These are phyloP conservation scores for Cephalotes varians DNA, from an alignment of 2,888 invertebrate species.

Conservation along the genomic window DNA sequence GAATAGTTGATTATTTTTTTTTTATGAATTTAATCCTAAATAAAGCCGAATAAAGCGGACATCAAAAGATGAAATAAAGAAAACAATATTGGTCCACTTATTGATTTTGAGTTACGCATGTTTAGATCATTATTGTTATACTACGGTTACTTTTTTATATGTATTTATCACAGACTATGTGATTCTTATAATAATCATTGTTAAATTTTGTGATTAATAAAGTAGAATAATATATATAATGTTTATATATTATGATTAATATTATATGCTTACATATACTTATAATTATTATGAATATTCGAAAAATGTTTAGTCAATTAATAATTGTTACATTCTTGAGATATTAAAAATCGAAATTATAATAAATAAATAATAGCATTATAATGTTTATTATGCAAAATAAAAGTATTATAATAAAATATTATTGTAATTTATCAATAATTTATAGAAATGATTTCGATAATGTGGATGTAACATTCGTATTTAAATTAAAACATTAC, in stretches of 20 bases:
- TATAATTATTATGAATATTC: background rate
- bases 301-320: background rate
- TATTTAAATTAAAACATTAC: background rate
- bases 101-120: slow-evolving; percentile 38
- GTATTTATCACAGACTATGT: background rate
- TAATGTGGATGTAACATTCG: background rate
- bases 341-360: background rate
- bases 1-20: slow-evolving; percentile 70
- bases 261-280: too few relatives aligned
- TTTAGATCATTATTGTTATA: slow-evolving; percentile 70
- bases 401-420: slow-evolving; percentile 1
- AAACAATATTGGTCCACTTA: background rate
- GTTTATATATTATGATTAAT: background rate
- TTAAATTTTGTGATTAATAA: background rate
- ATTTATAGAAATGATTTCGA: background rate
- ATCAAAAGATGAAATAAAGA: slow-evolving; percentile 39
- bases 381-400: too few relatives aligned
- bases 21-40: slow-evolving; percentile 49
- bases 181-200: background rate
- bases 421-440: background rate
- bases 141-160: background rate
- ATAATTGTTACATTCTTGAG: background rate
- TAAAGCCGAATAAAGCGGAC: slow-evolving; percentile 16
- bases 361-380: slow-evolving; percentile 5
- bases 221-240: background rate